Base-by-base conservation (phyloP, 1,140 invertebrate species). In the Hyposmocoma kahamanoa region DNA sequence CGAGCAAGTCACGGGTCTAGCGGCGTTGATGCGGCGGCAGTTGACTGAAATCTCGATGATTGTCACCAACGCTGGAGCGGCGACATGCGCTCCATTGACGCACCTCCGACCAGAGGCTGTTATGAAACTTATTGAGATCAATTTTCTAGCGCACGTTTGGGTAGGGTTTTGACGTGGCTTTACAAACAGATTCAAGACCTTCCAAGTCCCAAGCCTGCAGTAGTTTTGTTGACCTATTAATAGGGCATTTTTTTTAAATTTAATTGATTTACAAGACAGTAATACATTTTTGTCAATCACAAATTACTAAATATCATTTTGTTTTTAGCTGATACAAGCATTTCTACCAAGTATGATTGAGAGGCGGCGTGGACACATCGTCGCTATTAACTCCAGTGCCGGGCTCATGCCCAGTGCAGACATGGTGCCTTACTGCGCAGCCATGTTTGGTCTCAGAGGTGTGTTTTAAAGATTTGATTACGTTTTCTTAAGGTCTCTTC, bases 381-480 rank as follows among this genome's bases (percentile, higher is more conserved):
- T 96, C 1, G 90, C 90, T 0, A 75, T 96, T 6, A 94, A 93
- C n/a, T 96, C 94, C 0, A 91, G 93, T 51, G 92, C 93, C 10
- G 95, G 94, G 0, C 43, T 94, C 0, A 62, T 92, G 47, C 94
- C 93, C 0, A 67, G 90, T 0, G 65, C 88, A 0, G 94, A 96
- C 65, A 78, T 95, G 57, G 91, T 92, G 5, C 93, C 94, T 1
- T 96, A 96, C 65, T 94, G 92, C 72, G 91, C 92, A 1, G 91
- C 92, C 0, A 96, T 96, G 70, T 95, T 90, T 70, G 95, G 94
- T 8, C 91, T 96, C 0, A 83, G 92, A 77, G 92, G 92, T 84
- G 61, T 39, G n/a, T 17, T 20, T 32, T 20, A n/a, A n/a, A n/a
- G n/a, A n/a, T n/a, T n/a, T n/a, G n/a, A n/a, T n/a, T n/a, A n/a